phyloP scores from a whole-genome alignment of 2,797 vertebrate species.

The Paramormyrops hopkinsi region DNA sequence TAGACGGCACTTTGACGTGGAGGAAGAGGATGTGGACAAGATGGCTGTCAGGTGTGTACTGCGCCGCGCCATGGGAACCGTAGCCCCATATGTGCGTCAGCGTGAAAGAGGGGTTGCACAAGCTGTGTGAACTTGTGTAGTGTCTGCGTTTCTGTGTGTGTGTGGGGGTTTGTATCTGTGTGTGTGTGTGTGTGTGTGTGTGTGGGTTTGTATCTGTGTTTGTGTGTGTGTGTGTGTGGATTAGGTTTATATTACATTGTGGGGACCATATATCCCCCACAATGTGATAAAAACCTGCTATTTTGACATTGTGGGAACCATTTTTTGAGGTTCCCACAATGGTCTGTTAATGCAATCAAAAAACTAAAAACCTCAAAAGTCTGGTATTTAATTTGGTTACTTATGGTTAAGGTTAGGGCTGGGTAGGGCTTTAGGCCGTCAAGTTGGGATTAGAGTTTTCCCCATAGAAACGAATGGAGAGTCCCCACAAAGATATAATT shows the following conservation, averaged over 20 bases:
- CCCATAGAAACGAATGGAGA: not conserved
- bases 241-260: not conserved
- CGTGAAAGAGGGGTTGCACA: not conserved
- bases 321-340: not conserved
- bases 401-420: too few relatives aligned
- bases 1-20: slow-evolving; percentile 92
- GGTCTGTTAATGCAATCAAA: not conserved
- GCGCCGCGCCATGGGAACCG: not conserved
- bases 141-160: not conserved
- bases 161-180: not conserved
- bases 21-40: slow-evolving; percentile 96
- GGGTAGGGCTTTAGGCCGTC: not conserved
- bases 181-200: too few relatives aligned
- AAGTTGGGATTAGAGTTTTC: not conserved
- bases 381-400: too few relatives aligned
- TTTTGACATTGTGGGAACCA: not conserved
- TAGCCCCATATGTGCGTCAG: not conserved
- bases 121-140: slow-evolving; percentile 17
- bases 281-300: not conserved
- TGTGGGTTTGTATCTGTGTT: not conserved
- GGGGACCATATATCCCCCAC: not conserved
- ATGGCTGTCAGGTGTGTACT: slow-evolving; percentile 81
- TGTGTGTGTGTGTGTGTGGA: not conserved
- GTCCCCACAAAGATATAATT: too few relatives aligned
- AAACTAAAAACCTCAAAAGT: not conserved